phyloP scores from a whole-genome alignment of 92 coral and sea anemone genomes.

The Siderastrea radians region DNA sequence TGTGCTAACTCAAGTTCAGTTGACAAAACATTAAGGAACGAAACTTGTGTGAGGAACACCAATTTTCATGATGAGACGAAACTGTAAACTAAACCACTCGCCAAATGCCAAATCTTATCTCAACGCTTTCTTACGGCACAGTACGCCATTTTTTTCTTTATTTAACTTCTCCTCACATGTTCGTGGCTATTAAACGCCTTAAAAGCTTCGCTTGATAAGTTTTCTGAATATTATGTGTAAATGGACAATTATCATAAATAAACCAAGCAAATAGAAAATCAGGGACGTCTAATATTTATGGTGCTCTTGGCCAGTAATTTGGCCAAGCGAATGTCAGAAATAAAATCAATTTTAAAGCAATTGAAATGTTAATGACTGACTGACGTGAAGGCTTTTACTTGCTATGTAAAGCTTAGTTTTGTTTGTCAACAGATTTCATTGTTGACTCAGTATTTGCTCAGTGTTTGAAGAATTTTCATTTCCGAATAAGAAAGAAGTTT shows the following conservation, averaged over 20 bases:
- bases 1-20: not conserved
- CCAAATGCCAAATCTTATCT: not conserved
- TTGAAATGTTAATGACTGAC: not conserved
- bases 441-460: not conserved
- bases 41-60: not conserved
- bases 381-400: not conserved
- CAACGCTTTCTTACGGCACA: not conserved
- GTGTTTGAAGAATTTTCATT: too few species aligned
- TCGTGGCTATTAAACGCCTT: not conserved
- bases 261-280: not conserved
- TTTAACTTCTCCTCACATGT: not conserved
- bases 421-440: not conserved
- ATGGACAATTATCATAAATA: not conserved
- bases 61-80: conserved; percentile 15
- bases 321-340: not conserved
- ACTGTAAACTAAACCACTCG: not conserved
- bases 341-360: not conserved
- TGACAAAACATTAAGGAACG: not conserved
- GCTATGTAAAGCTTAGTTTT: not conserved
- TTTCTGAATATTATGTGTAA: not conserved
- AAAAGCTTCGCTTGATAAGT: not conserved
- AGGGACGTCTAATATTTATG: not conserved
- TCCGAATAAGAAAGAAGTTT: not conserved
- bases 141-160: not conserved
- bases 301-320: not conserved